Base-by-base conservation (phyloP, 1,140 invertebrate species). In the Cydia fagiglandana region DNA sequence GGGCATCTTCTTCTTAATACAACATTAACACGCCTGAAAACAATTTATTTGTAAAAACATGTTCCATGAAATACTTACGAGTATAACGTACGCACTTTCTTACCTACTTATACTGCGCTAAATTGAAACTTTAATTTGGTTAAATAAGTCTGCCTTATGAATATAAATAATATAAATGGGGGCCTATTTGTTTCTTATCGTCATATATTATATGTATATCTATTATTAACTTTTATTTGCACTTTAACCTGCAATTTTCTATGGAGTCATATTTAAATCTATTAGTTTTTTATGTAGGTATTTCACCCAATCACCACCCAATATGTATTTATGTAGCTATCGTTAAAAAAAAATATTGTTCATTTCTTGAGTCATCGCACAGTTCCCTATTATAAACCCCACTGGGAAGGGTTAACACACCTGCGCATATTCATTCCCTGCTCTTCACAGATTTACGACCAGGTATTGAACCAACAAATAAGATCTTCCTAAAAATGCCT, bases 391-490 rank as follows among this genome's bases (percentile, higher is more conserved):
- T 47, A 64, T 76, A 78, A 76, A 86, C 87, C 79, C 78, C 73
- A 76, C 45, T 74, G 82, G 77, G 86, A 91, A 90, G 86, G 89
- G 87, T 89, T 91, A 82, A 81, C 83, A 84, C 91, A 91, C 89
- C 91, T 91, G 91, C 89, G 79, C 83, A 80, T 84, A 84, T 87
- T 84, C 86, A 80, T 82, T 86, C 87, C 84, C 81, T 87, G 83
- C 83, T 81, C 78, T 76, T 78, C 78, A 82, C 83, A 89, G 88
- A 93, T 93, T 93, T 91, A 91, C 86, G 87, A 85, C 83, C 87
- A 85, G 81, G 87, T 91, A 91, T 86, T 87, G 87, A 88, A 81
- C 84, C 86, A 88, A 92, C 89, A 91, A 92, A 90, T 91, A 89
- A 91, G 86, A 89, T 90, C 85, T 86, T 85, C 86, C 84, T 88